Evolutionary conservation across 2,797 vertebrate genomes (phyloP), one percentile per base, ranked within the genome.

Genomic region (Chaenodraco wilsoni): DNA sequence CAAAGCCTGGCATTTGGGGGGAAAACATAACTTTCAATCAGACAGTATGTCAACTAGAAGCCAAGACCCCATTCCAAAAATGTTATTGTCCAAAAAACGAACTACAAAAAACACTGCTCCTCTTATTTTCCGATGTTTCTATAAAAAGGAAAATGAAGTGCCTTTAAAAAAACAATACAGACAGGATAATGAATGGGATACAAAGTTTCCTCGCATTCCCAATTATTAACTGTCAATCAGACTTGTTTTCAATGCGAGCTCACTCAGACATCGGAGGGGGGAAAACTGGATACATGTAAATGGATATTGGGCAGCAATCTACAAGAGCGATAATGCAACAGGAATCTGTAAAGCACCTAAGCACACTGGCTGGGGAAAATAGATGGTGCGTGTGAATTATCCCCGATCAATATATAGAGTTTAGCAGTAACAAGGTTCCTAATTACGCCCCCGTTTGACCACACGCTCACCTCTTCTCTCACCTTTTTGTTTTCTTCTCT

Each of bases 361-460:
- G 70, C 49, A 68, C 78, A 76, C 48, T 81, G 46, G 78, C 79
- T 59, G 63, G 78, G 63, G 83, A 79, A 56, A 71, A 89, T 65
- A 87, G 89, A 82, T 81, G 66, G 65, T 82, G 72, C 50, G 45
- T 85, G 87, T 91, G 82, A 92, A 90, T 91, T 85, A 91, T 83
- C 66, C 45, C 69, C 21, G 79, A 90, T 93, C 90, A 72, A 93
- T 94, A 89, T 79, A 87, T 85, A 70, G 87, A 90, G 73, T 84
- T 85, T 76, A 88, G 86, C 76, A 65, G 82, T 68, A 85, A 85
- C 83, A 76, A 69, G 78, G 84, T 72, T 86, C 76, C 88, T 91
- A 90, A 92, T 92, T 90, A 90, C 79, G 65, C 87, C 90, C 87
- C 76, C 69, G 3, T 89, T 81, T 90, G 86, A 91, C 88, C 90